Base-by-base conservation (phyloP, 1,140 invertebrate genomes). In the Leptinotarsa defecta region DNA sequence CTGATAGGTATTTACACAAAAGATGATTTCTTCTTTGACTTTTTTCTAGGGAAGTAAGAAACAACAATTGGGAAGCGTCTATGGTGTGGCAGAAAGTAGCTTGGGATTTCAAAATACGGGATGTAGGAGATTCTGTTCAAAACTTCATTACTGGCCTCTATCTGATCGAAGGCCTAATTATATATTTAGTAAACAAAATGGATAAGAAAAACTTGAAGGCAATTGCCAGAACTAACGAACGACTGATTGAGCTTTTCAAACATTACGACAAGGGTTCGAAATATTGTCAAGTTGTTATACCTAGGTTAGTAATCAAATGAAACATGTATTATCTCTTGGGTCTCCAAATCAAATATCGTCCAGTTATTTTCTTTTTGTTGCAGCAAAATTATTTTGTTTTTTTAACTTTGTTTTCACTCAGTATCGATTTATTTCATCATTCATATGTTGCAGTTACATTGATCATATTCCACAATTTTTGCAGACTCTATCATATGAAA, bases 41-140 rank as follows among this genome's bases (percentile, higher is more conserved):
- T 57, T 57, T 57, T 19, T 15, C 4, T 24, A 65, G 83, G 81
- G 81, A 81, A 68, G 48, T 87, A 2, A 80, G 87, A 43, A 80
- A 83, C 1, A 85, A 85, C 20, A 82, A 85, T 13, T 88, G 86
- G 86, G 87, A 87, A 72, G 80, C 78, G 22, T 83, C 86, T 13
- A 78, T 86, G 13, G 74, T 85, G 19, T 87, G 86, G 86, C 81
- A 86, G 71, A 83, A 84, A 19, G 86, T 86, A 71, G 81, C 86
- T 62, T 80, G 82, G 67, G 78, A 82, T 48, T 81, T 85, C 24
- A 57, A 78, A 20, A 68, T 81, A 3, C 79, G 80, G 61, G 77
- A 74, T 13, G 74, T 78, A 52, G 76, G 81, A 48, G 83, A 85
- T 67, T 76, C 83, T 27, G 79, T 86, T 34, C 84, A 80, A 27